Evolutionary conservation across 92 coral and sea anemone species (phyloP).

Genomic region (Nematostella vectensis): DNA sequence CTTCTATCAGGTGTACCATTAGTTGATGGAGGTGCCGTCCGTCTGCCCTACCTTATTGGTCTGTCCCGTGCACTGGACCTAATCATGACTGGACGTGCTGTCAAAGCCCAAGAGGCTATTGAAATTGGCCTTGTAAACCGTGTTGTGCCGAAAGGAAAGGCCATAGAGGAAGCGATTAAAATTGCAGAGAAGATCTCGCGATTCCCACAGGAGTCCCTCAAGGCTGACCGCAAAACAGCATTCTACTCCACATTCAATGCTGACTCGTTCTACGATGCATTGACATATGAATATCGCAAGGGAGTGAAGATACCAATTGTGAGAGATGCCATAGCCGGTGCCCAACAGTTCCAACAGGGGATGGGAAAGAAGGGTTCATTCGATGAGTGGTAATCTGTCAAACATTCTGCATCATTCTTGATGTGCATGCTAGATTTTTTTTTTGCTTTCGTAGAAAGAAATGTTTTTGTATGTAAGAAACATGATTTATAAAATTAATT

Average conservation of each 20-base stretch:
- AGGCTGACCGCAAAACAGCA: constrained; percentile 69
- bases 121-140: constrained; percentile 71
- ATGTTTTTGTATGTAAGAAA: no score
- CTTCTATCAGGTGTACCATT: constrained; percentile 53
- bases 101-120: constrained; percentile 62
- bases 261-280: constrained; percentile 67
- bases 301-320: constrained; percentile 51
- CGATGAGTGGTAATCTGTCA: constrained; percentile 51
- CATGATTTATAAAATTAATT: no score
- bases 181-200: constrained; percentile 54
- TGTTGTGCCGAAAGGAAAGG: constrained; percentile 72
- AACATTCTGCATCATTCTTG: no score
- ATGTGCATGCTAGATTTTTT: no score
- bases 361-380: constrained; percentile 82
- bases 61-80: constrained; percentile 86
- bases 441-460: no score
- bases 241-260: constrained; percentile 73
- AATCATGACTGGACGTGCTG: constrained; percentile 86
- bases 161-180: constrained; percentile 51
- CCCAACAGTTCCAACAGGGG: constrained; percentile 61
- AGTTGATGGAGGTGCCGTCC: constrained; percentile 89
- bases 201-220: constrained; percentile 61
- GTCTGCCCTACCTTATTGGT: constrained; percentile 73
- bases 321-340: constrained; percentile 60
- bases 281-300: constrained; percentile 58